phyloP scores from a whole-genome alignment of 2,113 vertebrate species.

The Carettochelys insculpta region DNA sequence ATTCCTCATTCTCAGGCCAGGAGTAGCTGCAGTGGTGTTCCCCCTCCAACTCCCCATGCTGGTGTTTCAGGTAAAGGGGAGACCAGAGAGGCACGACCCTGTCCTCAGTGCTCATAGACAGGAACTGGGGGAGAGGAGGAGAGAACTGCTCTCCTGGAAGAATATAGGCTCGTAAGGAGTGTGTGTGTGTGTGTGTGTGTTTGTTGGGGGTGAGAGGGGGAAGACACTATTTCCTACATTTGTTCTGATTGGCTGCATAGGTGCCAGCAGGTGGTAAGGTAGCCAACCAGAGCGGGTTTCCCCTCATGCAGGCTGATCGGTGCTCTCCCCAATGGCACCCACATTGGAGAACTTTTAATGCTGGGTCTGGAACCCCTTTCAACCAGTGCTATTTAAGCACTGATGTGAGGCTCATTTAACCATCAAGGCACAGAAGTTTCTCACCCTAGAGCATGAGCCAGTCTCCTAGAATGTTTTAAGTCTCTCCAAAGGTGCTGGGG shows the following conservation, averaged over 20 bases:
- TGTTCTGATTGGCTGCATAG: neutral
- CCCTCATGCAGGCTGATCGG: neutral
- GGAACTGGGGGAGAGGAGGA: too few species aligned
- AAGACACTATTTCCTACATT: neutral
- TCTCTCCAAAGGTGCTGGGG: neutral
- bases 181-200: too few species aligned
- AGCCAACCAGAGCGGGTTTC: neutral
- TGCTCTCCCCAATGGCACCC: neutral
- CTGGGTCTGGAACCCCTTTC: neutral
- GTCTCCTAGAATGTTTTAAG: fast-evolving
- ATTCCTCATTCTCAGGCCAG: neutral
- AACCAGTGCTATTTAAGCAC: neutral
- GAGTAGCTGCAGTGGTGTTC: neutral
- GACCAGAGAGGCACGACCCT: neutral
- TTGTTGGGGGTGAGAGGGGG: too few species aligned
- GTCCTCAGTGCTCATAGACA: neutral
- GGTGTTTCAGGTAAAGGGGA: neutral
- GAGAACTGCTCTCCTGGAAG: neutral
- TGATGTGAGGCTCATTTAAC: neutral
- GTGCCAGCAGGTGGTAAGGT: neutral
- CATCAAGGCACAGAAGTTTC: neutral
- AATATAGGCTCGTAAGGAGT: neutral
- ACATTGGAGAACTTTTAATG: neutral
- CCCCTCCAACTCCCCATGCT: neutral
- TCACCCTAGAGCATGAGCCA: neutral